Evolutionary conservation across 2,113 vertebrate species (phyloP).

Genomic region (Megaleporinus macrocephalus): DNA sequence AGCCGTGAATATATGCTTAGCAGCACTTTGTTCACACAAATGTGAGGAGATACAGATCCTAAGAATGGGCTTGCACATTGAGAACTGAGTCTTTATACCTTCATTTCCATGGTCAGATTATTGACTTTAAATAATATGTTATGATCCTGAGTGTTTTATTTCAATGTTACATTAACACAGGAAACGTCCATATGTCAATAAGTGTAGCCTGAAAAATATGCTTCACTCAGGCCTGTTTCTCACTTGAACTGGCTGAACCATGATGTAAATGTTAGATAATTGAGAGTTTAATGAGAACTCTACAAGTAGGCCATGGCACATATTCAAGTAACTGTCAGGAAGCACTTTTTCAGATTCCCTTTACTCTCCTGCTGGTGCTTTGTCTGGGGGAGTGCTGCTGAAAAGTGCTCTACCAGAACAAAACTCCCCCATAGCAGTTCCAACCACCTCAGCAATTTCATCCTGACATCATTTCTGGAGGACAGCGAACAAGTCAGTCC

Average conservation of each 20-base stretch:
- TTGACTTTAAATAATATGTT: too few species aligned
- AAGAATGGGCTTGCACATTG: too few species aligned
- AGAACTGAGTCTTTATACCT: too few species aligned
- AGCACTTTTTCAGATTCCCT: neutral
- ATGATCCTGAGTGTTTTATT: too few species aligned
- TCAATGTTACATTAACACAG: too few species aligned
- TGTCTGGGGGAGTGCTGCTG: slow-evolving; percentile 33
- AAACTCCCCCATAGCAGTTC: slow-evolving; percentile 5
- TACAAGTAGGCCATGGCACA: slow-evolving; percentile 43
- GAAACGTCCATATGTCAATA: neutral
- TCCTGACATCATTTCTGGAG: slow-evolving; percentile 19
- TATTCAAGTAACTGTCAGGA: slow-evolving; percentile 30
- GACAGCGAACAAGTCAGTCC: neutral
- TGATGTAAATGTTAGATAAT: slow-evolving; percentile 55
- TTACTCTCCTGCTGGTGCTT: slow-evolving; percentile 17
- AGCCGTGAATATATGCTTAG: too few species aligned
- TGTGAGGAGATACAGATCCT: too few species aligned
- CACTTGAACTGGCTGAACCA: slow-evolving; percentile 35
- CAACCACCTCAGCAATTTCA: slow-evolving; percentile 30
- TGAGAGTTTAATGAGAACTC: slow-evolving; percentile 56
- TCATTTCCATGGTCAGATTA: too few species aligned
- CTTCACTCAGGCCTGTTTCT: slow-evolving; percentile 51
- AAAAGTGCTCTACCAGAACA: slow-evolving; percentile 31
- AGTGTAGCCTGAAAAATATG: neutral
- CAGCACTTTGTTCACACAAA: too few species aligned